A percentile compares a stretch with the other conserved stretches of the same genome.
These are phyloP conservation scores for Reinhardtius hippoglossoides DNA, from an alignment of 2,113 vertebrate genomes.

Conservation along the genomic window DNA sequence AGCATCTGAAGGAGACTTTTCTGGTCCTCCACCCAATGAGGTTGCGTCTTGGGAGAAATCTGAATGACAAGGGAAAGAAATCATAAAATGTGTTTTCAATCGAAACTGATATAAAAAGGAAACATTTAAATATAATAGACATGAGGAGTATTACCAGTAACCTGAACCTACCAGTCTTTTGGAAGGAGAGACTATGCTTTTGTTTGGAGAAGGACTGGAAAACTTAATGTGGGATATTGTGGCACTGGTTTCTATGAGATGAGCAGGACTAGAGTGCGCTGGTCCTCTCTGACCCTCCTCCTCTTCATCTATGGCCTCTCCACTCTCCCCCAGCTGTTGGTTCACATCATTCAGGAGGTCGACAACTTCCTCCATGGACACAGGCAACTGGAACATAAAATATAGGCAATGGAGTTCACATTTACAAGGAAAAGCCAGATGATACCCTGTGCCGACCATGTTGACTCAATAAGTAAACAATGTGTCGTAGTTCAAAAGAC, in stretches of 20 bases:
- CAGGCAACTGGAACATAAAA: slow-evolving; percentile 85
- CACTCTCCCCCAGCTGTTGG: slow-evolving; percentile 89
- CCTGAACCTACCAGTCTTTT: slow-evolving; percentile 87
- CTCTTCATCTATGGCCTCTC: slow-evolving; percentile 78
- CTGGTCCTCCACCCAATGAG: slow-evolving; percentile 96
- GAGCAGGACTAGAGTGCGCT: slow-evolving; percentile 81
- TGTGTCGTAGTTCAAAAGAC: neutral
- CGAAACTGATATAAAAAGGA: neutral
- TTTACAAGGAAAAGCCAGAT: neutral
- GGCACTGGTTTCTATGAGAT: slow-evolving; percentile 73
- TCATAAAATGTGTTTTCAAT: too few species aligned
- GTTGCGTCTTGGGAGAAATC: slow-evolving; percentile 93
- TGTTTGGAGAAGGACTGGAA: slow-evolving; percentile 88
- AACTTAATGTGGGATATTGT: slow-evolving; percentile 85
- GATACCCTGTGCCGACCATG: neutral
- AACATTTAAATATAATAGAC: neutral
- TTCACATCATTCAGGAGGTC: slow-evolving; percentile 91
- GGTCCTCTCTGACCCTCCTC: slow-evolving; percentile 54
- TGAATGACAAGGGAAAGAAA: slow-evolving; percentile 57
- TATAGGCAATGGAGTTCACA: neutral
- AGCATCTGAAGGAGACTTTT: slow-evolving; percentile 93
- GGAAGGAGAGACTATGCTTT: slow-evolving; percentile 87
- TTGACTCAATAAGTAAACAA: neutral
- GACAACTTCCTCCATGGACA: slow-evolving; percentile 90
- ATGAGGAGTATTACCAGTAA: neutral